Base-by-base conservation (phyloP, 1,140 invertebrate species). In the Rhynchophorus ferrugineus region DNA sequence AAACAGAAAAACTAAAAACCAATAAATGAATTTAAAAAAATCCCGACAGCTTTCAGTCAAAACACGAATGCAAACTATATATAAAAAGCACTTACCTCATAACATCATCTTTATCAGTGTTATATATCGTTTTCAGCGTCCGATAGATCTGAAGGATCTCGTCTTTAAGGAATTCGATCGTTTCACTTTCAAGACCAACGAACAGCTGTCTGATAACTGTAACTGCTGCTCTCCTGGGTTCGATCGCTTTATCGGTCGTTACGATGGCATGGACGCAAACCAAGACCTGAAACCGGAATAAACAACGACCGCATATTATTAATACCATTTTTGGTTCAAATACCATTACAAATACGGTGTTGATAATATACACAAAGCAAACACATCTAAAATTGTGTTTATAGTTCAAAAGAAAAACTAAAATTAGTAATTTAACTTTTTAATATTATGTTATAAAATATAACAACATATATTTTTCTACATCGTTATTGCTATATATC, bases 211-310 rank as follows among this genome's bases (percentile, higher is more conserved):
- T 78, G 44, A 86, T 73, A 7, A 91, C 81, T 63, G 89, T 71
- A 5, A 88, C 81, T 17, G 84, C 85, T n/a, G 89, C 87, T 61
- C 87, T 73, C 48, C 87, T 73, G 29, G 87, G 85, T 70, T 88
- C 83, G 11, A 78, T 63, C 19, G 74, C 72, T 59, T 80, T 78
- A 62, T 91, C 87, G 5, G 75, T 78, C 62, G 80, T 75, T 58
- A 89, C 71, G 41, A 87, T 76, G 54, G 71, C 74, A 54, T 77
- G 72, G 24, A 87, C 76, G 62, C 85, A 89, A 11, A 77, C 73
- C 22, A 90, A 67, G 39, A 90, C 72, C 85, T 89, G 55, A 63
- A 49, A 49, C 43, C 7, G 16, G 46, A 18, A 20, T 38, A 7
- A 5, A 44, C 37, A 24, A 20, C 20, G 8, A 43, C 8, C 19